Percentiles rank a stretch among this genome's conserved stretches.
These are phyloP conservation scores for Serinus canaria DNA, from an alignment of 2,113 vertebrate species.

Conservation along the genomic window DNA sequence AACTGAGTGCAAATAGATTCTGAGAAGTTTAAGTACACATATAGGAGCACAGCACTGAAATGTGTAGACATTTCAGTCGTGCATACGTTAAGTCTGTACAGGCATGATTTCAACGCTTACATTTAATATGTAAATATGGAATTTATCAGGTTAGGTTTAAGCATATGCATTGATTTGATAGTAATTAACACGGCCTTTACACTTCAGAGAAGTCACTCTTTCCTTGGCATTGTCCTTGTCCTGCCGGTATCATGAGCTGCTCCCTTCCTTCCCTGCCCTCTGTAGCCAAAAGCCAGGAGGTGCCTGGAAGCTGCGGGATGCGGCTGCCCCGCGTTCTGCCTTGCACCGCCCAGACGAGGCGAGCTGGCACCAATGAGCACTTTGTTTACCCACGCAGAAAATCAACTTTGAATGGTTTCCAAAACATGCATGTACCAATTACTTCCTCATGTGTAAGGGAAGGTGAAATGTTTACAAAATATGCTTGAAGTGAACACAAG, in stretches of 20 bases:
- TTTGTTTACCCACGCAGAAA: constrained; percentile 53
- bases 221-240: background rate
- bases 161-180: constrained; percentile 46
- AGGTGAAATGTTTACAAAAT: constrained; percentile 48
- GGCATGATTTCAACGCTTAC: background rate
- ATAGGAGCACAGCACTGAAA: background rate
- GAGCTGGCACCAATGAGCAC: background rate
- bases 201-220: background rate
- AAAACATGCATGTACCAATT: constrained; percentile 61
- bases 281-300: background rate
- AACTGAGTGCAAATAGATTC: background rate
- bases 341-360: background rate
- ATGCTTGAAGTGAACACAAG: background rate
- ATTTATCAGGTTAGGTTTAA: constrained; percentile 54
- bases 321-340: background rate
- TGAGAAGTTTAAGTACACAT: background rate
- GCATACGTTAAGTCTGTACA: background rate
- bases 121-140: background rate
- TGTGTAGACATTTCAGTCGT: background rate
- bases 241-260: background rate
- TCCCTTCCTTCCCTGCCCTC: background rate
- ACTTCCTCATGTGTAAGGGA: constrained; percentile 38
- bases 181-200: constrained; percentile 31
- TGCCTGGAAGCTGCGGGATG: background rate
- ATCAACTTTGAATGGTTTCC: constrained; percentile 55